Evolutionary conservation across 2,797 vertebrate genomes (phyloP).

Genomic region (Pseudocheirus occidentalis): DNA sequence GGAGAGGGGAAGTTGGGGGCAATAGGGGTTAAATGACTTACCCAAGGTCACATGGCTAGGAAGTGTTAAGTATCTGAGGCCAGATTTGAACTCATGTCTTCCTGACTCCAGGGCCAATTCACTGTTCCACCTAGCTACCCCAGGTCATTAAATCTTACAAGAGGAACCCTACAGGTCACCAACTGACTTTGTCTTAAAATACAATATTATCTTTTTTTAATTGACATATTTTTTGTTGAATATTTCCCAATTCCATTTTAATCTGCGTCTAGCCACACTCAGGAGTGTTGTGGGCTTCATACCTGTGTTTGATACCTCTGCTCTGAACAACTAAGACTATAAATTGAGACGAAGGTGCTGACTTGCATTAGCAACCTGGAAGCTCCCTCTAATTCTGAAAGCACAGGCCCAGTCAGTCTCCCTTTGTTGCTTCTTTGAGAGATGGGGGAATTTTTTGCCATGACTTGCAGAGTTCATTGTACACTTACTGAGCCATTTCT

Average conservation of each 20-base stretch:
- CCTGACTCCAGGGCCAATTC: too few relatives aligned
- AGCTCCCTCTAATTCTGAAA: neutral
- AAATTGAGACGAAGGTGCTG: neutral
- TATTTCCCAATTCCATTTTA: neutral
- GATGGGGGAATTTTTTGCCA: neutral
- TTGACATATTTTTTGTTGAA: neutral
- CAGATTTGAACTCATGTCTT: too few relatives aligned
- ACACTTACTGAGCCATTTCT: neutral
- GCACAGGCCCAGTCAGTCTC: neutral
- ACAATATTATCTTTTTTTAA: neutral
- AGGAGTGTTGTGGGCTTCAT: neutral
- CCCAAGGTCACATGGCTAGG: too few relatives aligned
- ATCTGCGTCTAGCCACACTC: neutral
- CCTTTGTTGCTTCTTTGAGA: rapidly evolving
- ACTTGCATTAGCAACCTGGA: neutral
- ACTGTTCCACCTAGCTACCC: too few relatives aligned
- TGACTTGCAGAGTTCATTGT: neutral
- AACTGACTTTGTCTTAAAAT: neutral
- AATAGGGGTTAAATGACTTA: too few relatives aligned
- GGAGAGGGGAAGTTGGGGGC: too few relatives aligned
- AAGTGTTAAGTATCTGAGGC: too few relatives aligned
- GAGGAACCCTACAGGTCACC: neutral
- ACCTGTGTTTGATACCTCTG: neutral
- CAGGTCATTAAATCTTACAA: too few relatives aligned
- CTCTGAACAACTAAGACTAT: neutral